Conservation (phyloP, 2,797 vertebrate species). For the Xenops minutus region DNA sequence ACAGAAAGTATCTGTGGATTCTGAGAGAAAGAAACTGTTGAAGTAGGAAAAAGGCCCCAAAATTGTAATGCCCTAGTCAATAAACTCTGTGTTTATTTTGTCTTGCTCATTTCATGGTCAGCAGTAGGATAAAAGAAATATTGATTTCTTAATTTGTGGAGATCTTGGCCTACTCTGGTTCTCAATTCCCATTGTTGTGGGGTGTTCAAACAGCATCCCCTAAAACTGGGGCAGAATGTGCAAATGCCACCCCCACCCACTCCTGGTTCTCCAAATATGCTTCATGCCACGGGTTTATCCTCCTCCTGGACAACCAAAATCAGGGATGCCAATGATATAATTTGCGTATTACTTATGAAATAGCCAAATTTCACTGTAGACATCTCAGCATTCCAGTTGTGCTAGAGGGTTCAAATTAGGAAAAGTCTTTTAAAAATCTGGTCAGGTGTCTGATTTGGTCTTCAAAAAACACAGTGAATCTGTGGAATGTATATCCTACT, state of each 20-base stretch:
- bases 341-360: background rate
- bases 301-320: background rate
- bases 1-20: background rate
- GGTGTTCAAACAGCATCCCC: background rate
- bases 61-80: background rate
- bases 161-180: background rate
- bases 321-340: background rate
- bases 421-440: background rate
- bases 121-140: background rate
- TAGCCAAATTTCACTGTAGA: background rate
- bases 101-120: background rate
- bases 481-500: background rate
- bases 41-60: background rate
- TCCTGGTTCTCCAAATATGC: background rate
- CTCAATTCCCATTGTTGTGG: background rate
- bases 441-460: background rate
- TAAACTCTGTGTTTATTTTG: background rate
- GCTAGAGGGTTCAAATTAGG: background rate
- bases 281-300: background rate
- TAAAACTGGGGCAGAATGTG: background rate
- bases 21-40: background rate
- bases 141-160: background rate
- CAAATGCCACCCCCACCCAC: background rate
- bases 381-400: background rate
- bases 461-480: background rate